Evolutionary conservation across 1,140 invertebrate species (phyloP), one percentile per base, ranked within the genome.

Genomic region (Drosophila asahinai): DNA sequence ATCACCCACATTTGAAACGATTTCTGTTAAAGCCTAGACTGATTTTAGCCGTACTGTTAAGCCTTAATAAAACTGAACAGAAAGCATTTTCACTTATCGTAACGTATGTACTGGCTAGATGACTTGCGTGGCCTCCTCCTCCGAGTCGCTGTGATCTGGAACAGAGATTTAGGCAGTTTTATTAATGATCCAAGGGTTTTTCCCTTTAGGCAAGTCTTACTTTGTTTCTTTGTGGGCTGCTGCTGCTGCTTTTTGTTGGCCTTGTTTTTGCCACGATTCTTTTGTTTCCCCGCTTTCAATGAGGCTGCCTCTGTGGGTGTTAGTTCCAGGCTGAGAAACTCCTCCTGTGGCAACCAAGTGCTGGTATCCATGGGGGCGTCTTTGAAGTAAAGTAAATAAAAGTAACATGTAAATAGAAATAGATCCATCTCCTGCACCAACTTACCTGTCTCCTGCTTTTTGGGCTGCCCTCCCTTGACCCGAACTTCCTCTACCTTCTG

Each of bases 111-210:
- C 33, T 33, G 22, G 42, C 81, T 48, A 80, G 47, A 86, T 65
- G 52, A 81, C 49, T 47, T 52, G 70, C 40, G 60, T 91, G 15
- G 49, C 66, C 55, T 91, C 87, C 47, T 80, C 87, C 61, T 90
- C 87, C 2, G 80, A 82, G 57, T 87, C 86, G 63, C 83, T 83
- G 27, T 73, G 36, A 66, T 73, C 86, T 91, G 65, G 1, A 81
- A 78, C 25, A 45, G 30, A 30, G 77, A 45, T 75, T 19, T 66
- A 66, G 15, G 59, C 48, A 66, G 30, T 72, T 64, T 14, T 19
- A 47, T 62, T 17, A 33, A 54, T 14, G 5, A 33, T 6, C 3
- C 9, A 0, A 7, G 7, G 4, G 7, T 36, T 54, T 36, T 49
- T 38, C 5, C 19, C 19, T 27, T 25, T 25, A 3, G 22, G 45